Evolutionary conservation across 2,797 vertebrate species (phyloP).

Genomic region (Cetoscarus ocellatus): DNA sequence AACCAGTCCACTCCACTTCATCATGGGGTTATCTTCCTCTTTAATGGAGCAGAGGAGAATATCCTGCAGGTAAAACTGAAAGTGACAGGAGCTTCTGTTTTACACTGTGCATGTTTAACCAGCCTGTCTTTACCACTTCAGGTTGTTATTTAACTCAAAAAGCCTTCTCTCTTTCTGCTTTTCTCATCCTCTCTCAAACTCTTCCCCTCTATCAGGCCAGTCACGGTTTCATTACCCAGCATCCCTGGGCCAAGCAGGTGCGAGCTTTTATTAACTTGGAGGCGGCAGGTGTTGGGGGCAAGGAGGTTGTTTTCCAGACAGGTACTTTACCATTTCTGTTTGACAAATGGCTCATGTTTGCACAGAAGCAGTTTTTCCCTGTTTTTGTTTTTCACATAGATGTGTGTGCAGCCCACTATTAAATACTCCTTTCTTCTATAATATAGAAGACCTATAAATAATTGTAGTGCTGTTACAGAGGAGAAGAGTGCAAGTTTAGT

Average conservation of each 20-base stretch:
- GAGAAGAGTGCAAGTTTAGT: not conserved
- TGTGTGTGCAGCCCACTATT: not conserved
- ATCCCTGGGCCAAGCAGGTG: conserved; percentile 93
- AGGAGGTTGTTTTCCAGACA: conserved; percentile 98
- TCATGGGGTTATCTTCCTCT: conserved; percentile 95
- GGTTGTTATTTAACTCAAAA: not conserved
- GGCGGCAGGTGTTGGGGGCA: conserved; percentile 97
- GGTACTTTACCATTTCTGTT: conserved; percentile 77
- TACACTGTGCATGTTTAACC: not conserved
- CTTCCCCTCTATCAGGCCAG: conserved; percentile 88
- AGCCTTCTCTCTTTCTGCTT: not conserved
- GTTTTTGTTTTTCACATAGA: conserved; percentile 1
- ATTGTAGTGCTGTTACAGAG: not conserved
- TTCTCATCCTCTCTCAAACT: conserved; percentile 1
- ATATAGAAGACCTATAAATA: not conserved
- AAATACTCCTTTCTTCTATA: not conserved
- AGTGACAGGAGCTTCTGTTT: not conserved
- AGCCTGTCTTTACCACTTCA: not conserved
- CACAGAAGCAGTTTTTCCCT: not conserved
- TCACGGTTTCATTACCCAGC: conserved; percentile 98
- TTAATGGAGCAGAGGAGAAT: conserved; percentile 98
- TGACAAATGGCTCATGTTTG: not conserved
- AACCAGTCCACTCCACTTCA: conserved; percentile 87
- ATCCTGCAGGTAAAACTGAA: conserved; percentile 89
- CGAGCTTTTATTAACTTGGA: conserved; percentile 98